Percentiles rank a stretch among this genome's conserved stretches.
Evolutionary conservation across 2,113 vertebrate species (phyloP).

Genomic region (Hystrix cristata): DNA sequence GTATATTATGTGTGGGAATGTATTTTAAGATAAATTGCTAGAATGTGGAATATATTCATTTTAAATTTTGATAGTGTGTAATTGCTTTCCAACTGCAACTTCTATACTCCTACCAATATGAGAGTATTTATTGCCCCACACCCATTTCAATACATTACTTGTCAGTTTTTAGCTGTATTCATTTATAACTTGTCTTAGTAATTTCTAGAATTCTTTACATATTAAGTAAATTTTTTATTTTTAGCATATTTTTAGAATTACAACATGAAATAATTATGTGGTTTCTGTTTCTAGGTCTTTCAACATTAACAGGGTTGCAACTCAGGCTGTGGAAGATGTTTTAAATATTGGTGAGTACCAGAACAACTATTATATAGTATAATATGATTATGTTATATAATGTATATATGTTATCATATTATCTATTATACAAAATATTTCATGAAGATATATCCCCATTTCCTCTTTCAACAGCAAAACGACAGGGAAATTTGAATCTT

Average conservation of each 20-base stretch:
- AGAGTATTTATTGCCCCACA: neutral
- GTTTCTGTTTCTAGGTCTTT: constrained; percentile 93
- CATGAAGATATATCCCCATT: constrained; percentile 71
- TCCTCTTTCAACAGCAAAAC: constrained; percentile 88
- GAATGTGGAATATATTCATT: constrained; percentile 23
- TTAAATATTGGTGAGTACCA: constrained; percentile 93
- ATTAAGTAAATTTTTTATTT: constrained; percentile 42
- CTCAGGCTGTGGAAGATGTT: constrained; percentile 96
- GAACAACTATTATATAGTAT: constrained; percentile 14
- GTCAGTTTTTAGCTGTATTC: neutral
- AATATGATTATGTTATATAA: neutral
- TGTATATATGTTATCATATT: constrained; percentile 15
- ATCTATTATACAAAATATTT: constrained; percentile 58
- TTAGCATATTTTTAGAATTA: constrained; percentile 59
- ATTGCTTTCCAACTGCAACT: neutral
- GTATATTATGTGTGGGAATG: neutral
- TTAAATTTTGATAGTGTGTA: constrained; percentile 34
- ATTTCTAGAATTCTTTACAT: constrained; percentile 39
- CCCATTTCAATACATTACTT: neutral
- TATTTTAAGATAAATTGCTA: constrained; percentile 35
- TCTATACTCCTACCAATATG: neutral
- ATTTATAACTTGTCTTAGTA: neutral
- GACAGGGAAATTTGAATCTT: constrained; percentile 88
- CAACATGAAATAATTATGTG: constrained; percentile 52
- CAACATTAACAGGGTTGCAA: constrained; percentile 97